These are phyloP conservation scores for Diprion similis DNA, from an alignment of 1,140 invertebrate species.

Conservation along the genomic window DNA sequence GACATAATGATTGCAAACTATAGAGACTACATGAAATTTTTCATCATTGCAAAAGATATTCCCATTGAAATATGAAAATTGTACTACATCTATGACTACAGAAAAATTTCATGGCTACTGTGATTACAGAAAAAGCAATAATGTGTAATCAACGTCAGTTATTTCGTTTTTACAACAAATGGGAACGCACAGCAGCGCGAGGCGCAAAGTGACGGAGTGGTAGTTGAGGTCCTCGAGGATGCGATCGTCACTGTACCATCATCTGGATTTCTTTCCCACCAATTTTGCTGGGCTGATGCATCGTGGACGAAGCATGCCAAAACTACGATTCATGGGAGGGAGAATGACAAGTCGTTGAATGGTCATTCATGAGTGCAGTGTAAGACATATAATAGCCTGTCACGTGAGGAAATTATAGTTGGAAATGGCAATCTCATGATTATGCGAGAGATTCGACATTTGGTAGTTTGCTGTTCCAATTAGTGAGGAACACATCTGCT, in stretches of 20 bases:
- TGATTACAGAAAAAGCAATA: too few relatives aligned
- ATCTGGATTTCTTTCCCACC: neutral
- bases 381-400: neutral
- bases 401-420: neutral
- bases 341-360: neutral
- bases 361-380: neutral
- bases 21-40: too few relatives aligned
- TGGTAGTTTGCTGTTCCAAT: too few relatives aligned
- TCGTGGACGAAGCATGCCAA: neutral
- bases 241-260: neutral
- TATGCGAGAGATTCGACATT: too few relatives aligned
- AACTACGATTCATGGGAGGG: neutral
- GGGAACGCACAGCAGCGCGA: neutral
- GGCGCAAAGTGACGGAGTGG: neutral
- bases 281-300: neutral
- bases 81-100: constrained; percentile 11
- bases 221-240: neutral
- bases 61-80: neutral
- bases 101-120: too few relatives aligned
- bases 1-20: too few relatives aligned
- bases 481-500: too few relatives aligned
- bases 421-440: neutral
- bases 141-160: too few relatives aligned
- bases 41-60: neutral
- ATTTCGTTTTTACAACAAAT: constrained; percentile 38